phyloP scores from a whole-genome alignment of 2,113 vertebrate species.

The Scolopax mira region DNA sequence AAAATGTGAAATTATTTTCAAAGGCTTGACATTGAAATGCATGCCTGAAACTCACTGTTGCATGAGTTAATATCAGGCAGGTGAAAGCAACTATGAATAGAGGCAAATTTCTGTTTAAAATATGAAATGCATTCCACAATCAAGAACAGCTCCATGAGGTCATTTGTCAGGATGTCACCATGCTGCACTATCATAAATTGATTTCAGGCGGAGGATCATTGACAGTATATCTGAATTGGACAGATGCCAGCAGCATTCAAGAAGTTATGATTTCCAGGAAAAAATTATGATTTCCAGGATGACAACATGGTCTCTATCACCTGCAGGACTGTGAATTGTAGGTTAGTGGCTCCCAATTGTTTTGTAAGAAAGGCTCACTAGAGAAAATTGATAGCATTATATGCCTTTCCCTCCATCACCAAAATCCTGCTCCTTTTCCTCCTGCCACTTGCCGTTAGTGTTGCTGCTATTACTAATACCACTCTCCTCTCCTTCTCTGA shows the following conservation, averaged over 20 bases:
- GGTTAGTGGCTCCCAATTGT: background rate
- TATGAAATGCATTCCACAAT: background rate
- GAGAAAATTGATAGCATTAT: background rate
- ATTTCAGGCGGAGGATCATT: background rate
- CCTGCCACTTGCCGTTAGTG: background rate
- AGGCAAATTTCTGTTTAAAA: conserved; percentile 14
- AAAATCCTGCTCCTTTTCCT: background rate
- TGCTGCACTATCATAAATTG: background rate
- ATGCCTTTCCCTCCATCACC: background rate
- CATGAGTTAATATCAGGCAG: conserved; percentile 35
- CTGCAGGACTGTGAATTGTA: background rate
- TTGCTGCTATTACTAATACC: background rate
- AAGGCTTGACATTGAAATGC: conserved; percentile 22
- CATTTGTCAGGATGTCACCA: background rate
- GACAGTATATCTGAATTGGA: background rate
- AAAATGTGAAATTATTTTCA: conserved; percentile 1
- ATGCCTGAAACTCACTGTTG: conserved; percentile 41
- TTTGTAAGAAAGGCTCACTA: background rate
- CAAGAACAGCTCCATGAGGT: background rate
- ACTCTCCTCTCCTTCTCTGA: background rate
- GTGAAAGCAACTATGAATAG: conserved; percentile 24
- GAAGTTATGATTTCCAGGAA: background rate
- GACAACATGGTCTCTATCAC: background rate
- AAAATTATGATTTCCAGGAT: background rate
- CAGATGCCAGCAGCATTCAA: background rate